Base-by-base conservation (phyloP, 37 sponge, comb jelly and placozoan genomes). In the Amphimedon queenslandica region DNA sequence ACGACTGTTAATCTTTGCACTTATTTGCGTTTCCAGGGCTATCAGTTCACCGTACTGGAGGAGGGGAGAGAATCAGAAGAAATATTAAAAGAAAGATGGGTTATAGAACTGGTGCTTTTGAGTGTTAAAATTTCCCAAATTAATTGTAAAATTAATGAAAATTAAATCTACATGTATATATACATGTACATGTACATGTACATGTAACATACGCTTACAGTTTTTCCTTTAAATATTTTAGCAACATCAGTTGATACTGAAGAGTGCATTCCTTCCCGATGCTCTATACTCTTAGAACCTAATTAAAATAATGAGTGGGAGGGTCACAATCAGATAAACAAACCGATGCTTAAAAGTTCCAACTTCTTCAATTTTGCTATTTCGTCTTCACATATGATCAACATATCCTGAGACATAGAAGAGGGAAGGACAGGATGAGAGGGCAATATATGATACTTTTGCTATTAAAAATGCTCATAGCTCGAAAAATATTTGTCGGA, bases 141-240 rank as follows among this genome's bases (percentile, higher is more conserved):
- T 63, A 63, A 16, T 31, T n/a, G n/a, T n/a, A n/a, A n/a, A n/a
- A n/a, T n/a, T n/a, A n/a, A n/a, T n/a, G n/a, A n/a, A n/a, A n/a
- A n/a, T n/a, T n/a, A n/a, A n/a, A n/a, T n/a, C n/a, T n/a, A n/a
- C n/a, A n/a, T n/a, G n/a, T n/a, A n/a, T n/a, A n/a, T n/a, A n/a
- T n/a, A n/a, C n/a, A n/a, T n/a, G n/a, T n/a, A n/a, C 30, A 30
- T 58, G 61, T 58, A 30, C 33, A 27, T 77, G 40, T 21, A n/a
- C n/a, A n/a, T n/a, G n/a, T n/a, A n/a, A n/a, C n/a, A n/a, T n/a
- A n/a, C n/a, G 40, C 77, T 68, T 74, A 92, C 93, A 31, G 89
- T 85, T 42, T 99, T 99, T 21, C 94, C 96, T 37, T 81, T 78
- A 69, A 99, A 92, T 41, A 99, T 72, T 23, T 79, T 24, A 11